phyloP scores from a whole-genome alignment of 2,113 vertebrate genomes.

The Pardalotus punctatus region DNA sequence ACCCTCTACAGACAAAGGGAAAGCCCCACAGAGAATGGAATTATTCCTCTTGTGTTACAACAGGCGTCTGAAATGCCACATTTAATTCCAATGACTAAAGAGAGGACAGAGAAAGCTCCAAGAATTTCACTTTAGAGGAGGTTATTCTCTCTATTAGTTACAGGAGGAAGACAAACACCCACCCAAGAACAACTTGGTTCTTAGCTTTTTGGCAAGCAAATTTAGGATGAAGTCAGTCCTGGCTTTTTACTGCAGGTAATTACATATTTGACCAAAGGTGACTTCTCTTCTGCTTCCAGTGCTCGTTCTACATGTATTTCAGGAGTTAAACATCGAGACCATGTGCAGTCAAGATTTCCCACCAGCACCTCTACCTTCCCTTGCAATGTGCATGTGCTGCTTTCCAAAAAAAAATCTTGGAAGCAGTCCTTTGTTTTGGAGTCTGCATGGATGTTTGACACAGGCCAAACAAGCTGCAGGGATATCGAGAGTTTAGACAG shows the following conservation, averaged over 20 bases:
- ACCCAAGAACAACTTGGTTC: not conserved
- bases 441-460: not conserved
- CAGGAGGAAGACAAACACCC: not conserved
- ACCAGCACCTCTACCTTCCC: not conserved
- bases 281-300: not conserved
- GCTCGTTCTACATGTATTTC: not conserved
- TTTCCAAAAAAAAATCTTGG: not conserved
- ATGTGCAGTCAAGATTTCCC: not conserved
- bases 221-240: not conserved
- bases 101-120: not conserved
- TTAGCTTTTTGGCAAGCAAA: not conserved
- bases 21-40: not conserved
- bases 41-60: not conserved
- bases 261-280: not conserved
- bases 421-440: not conserved
- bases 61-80: not conserved
- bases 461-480: not conserved
- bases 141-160: not conserved
- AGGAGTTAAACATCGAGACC: not conserved
- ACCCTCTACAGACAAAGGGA: not conserved
- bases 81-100: not conserved
- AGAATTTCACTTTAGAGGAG: not conserved
- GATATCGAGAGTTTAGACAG: not conserved
- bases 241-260: not conserved
- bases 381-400: rapidly evolving